phyloP scores from a whole-genome alignment of 1,140 invertebrate species.

The Periplaneta americana region DNA sequence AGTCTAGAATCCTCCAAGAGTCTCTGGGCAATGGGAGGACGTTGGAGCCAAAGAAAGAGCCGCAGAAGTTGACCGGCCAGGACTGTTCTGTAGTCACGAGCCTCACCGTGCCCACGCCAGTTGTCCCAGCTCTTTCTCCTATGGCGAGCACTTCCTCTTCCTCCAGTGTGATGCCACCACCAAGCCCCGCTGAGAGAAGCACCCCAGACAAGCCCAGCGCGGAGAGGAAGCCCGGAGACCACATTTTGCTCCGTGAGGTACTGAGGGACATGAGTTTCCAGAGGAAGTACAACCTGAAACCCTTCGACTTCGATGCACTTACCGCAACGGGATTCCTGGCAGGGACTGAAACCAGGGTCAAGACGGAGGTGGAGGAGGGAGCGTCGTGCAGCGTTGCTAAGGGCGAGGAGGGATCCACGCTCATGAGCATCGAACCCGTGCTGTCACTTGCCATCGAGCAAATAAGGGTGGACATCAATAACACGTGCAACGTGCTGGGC shows the following conservation, averaged over 20 bases:
- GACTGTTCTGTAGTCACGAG: neutral
- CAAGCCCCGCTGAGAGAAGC: neutral
- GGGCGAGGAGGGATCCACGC: neutral
- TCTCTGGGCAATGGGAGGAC: constrained; percentile 24
- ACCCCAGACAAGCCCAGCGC: neutral
- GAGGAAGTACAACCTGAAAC: constrained; percentile 70
- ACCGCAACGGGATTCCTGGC: constrained; percentile 6
- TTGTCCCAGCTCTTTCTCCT: no score
- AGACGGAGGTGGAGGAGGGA: constrained; percentile 1
- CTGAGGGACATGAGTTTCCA: constrained; percentile 78
- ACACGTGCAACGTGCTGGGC: constrained; percentile 73
- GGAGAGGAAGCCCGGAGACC: constrained; percentile 39
- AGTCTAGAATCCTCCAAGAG: constrained; percentile 44
- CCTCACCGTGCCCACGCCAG: neutral
- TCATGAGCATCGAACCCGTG: constrained; percentile 68
- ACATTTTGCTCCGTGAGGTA: constrained; percentile 72
- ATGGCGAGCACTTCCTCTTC: neutral
- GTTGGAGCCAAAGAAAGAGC: neutral
- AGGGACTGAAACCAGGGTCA: neutral
- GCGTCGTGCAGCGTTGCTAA: neutral
- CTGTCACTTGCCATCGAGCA: constrained; percentile 80
- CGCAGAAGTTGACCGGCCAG: constrained; percentile 15
- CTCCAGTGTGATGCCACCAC: no score
- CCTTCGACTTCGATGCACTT: constrained; percentile 49
- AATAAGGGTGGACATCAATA: constrained; percentile 76